Percentiles rank a stretch among this genome's conserved stretches.
Evolutionary conservation across 2,888 invertebrate species (phyloP).

Genomic region (Lycaena phlaeas): DNA sequence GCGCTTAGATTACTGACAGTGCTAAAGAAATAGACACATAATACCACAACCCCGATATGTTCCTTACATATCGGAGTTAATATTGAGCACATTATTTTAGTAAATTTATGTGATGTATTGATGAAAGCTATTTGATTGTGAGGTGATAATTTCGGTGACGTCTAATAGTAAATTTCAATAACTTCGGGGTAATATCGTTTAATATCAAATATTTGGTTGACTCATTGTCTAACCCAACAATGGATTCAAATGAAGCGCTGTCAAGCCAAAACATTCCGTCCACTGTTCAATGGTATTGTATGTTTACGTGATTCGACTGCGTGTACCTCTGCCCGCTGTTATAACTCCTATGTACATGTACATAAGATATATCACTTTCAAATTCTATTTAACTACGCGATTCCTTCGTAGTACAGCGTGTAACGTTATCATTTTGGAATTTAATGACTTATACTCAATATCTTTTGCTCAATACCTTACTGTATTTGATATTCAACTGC

Average conservation of each 20-base stretch:
- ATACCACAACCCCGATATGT: no score
- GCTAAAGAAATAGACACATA: no score
- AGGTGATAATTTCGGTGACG: no score
- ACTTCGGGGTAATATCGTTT: background rate
- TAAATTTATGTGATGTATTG: no score
- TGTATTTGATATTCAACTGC: background rate
- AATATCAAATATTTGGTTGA: conserved; percentile 16
- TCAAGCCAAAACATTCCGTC: conserved; percentile 35
- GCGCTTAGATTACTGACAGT: no score
- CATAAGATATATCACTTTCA: conserved; percentile 5
- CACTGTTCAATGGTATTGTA: conserved; percentile 31
- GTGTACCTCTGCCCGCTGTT: conserved; percentile 10
- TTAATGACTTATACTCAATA: background rate
- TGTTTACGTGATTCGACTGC: conserved; percentile 31
- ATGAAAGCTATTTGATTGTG: no score
- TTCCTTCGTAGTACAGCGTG: no score
- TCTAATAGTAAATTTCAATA: no score
- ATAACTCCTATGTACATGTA: conserved; percentile 6
- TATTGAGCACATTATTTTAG: no score
- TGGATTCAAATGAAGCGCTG: conserved; percentile 29
- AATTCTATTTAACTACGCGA: conserved; percentile 4
- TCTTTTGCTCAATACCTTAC: background rate
- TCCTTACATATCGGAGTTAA: no score
- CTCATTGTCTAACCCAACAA: conserved; percentile 30
- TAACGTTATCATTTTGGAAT: conserved; percentile 13